Evolutionary conservation across 2,113 vertebrate genomes (phyloP), one percentile per base, ranked within the genome.

Genomic region (Bucco capensis): DNA sequence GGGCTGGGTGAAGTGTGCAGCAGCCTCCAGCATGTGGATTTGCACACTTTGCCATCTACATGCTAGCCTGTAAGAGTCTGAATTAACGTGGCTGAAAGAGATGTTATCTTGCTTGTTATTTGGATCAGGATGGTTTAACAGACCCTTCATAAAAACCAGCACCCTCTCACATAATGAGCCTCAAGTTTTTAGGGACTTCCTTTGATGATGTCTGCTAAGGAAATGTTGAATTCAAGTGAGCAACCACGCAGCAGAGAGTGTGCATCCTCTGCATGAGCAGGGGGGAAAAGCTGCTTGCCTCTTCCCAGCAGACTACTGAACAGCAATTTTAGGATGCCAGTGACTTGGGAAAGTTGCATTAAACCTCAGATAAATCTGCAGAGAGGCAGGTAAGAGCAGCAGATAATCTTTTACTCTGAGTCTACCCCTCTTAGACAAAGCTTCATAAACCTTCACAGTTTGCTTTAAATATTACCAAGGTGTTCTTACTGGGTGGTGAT

Each of bases 51-150:
- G 65, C 70, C 30, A 16, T 33, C 50, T 44, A 42, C 40, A 25
- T 8, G 16, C 30, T 74, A 53, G 42, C 60, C 38, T 88, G 71
- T 25, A 61, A n/a, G 91, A 70, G 66, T 53, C 66, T 84, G 80
- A 93, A 93, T 85, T 82, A 90, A 90, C 66, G 67, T 76, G 84
- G 93, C 89, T 94, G 89, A 72, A 78, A 88, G 64, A 93, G 83
- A 90, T 85, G 80, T 65, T 94, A 87, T 89, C 88, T 83, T 69
- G 56, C 85, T 74, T 54, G 86, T 77, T 95, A 71, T 56, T 93
- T 93, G 88, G 56, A 84, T 79, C 77, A 71, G 61, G 67, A 49
- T 31, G 87, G 64, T 87, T 95, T 89, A 92, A 92, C 83, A 76
- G 35, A 24, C 54, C n/a, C 67, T 60, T 62, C 79, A 61, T 84